Evolutionary conservation across 2,113 vertebrate species (phyloP).

Genomic region (Motacilla alba): DNA sequence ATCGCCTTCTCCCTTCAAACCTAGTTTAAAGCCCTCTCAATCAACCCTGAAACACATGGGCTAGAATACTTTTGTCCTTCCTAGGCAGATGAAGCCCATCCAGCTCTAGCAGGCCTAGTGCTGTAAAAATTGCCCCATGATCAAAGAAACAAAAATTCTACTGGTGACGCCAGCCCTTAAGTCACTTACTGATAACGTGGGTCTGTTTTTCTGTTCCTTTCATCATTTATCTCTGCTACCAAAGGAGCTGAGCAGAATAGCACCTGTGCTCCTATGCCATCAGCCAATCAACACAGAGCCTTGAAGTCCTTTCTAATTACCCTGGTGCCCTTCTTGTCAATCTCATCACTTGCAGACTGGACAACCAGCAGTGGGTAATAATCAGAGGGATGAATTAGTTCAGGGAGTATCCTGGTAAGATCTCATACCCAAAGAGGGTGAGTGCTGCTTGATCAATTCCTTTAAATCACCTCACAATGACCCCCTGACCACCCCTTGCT

Average conservation of each 20-base stretch:
- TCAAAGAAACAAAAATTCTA: background rate
- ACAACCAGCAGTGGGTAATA: no score
- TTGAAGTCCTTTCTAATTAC: background rate
- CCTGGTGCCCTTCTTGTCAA: background rate
- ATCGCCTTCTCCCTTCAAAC: background rate
- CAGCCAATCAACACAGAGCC: background rate
- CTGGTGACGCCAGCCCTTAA: background rate
- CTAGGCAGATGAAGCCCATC: background rate
- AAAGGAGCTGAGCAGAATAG: background rate
- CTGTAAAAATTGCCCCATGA: background rate
- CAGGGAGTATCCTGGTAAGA: background rate
- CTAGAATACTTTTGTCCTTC: background rate
- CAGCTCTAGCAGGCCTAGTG: background rate
- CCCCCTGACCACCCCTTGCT: background rate
- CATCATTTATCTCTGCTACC: no score
- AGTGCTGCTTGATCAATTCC: background rate
- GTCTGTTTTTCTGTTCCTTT: background rate
- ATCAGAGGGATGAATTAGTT: background rate
- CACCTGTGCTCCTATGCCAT: accelerated
- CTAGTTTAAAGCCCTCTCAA: background rate
- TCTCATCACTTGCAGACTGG: background rate
- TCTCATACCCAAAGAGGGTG: background rate
- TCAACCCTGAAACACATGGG: background rate
- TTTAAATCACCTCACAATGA: background rate
- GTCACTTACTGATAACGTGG: accelerated